Conservation (phyloP, 2,113 vertebrate species). For the Nettapus auritus region DNA sequence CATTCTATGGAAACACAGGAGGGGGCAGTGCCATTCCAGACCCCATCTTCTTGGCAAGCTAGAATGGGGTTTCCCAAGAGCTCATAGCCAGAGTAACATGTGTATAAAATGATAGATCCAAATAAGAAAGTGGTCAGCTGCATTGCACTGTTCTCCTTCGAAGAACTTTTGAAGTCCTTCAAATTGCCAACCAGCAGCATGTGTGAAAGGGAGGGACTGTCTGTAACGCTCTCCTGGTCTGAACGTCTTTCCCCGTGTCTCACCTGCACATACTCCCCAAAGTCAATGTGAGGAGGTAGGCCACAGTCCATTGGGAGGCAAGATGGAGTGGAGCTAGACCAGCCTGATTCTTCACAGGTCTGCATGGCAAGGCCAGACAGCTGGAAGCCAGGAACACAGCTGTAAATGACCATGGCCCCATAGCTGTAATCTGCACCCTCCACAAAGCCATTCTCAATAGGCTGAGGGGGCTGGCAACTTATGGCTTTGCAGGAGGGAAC, state of each 20-base stretch:
- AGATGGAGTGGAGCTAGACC: slow-evolving; percentile 87
- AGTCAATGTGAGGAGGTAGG: slow-evolving; percentile 95
- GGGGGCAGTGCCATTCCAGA: slow-evolving; percentile 94
- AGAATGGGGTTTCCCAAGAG: slow-evolving; percentile 80
- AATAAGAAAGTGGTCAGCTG: slow-evolving; percentile 83
- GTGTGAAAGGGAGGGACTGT: slow-evolving; percentile 13
- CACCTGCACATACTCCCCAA: slow-evolving; percentile 87
- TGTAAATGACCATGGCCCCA: slow-evolving; percentile 97
- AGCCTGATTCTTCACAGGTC: slow-evolving; percentile 91
- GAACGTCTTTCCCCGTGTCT: slow-evolving; percentile 50
- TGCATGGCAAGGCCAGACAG: slow-evolving; percentile 90
- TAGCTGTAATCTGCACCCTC: slow-evolving; percentile 95
- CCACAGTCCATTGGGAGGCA: slow-evolving; percentile 92
- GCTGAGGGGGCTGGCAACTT: slow-evolving; percentile 87
- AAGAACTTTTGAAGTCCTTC: slow-evolving; percentile 30
- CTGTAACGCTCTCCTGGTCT: slow-evolving; percentile 40
- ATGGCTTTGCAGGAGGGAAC: slow-evolving; percentile 86
- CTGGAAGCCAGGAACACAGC: slow-evolving; percentile 95
- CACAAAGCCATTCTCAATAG: slow-evolving; percentile 94
- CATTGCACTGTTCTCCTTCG: slow-evolving; percentile 14
- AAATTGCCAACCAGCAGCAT: neutral
- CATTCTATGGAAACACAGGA: slow-evolving; percentile 88
- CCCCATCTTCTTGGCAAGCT: slow-evolving; percentile 90
- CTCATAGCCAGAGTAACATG: slow-evolving; percentile 88
- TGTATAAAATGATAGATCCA: slow-evolving; percentile 84